Percentiles rank a stretch among this genome's conserved stretches.
phyloP scores from a whole-genome alignment of 23 tunicate genomes.

The Botrylloides violaceus region DNA sequence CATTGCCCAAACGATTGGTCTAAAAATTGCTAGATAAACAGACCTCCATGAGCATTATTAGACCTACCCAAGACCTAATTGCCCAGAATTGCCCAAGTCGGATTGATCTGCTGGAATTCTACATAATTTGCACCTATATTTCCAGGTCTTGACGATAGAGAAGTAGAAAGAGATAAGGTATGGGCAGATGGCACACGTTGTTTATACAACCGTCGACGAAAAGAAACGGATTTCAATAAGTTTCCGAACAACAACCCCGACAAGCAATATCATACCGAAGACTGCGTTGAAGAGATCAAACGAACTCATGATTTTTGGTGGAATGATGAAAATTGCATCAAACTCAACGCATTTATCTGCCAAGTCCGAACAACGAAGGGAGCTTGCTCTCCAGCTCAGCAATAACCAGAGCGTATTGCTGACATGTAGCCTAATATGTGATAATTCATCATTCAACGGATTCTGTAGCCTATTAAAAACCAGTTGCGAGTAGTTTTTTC shows the following conservation, averaged over 20 bases:
- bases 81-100: too few species aligned
- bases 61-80: too few species aligned
- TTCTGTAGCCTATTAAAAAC: constrained; percentile 32
- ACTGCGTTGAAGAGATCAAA: constrained; percentile 68
- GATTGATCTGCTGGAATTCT: too few species aligned
- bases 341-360: constrained; percentile 67
- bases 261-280: constrained; percentile 72
- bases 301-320: constrained; percentile 41
- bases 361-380: constrained; percentile 27
- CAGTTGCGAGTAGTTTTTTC: constrained; percentile 33
- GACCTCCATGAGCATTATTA: neutral
- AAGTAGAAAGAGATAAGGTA: constrained; percentile 25
- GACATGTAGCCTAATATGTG: constrained; percentile 4
- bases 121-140: too few species aligned
- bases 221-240: constrained; percentile 28
- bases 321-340: constrained; percentile 82
- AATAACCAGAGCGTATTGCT: neutral
- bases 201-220: constrained; percentile 17
- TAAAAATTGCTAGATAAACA: neutral
- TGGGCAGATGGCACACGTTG: constrained; percentile 59
- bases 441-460: constrained; percentile 32
- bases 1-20: neutral
- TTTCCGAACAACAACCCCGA: constrained; percentile 53
- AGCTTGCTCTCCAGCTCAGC: neutral
- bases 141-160: constrained; percentile 41